Evolutionary conservation across 92 coral and sea anemone species (phyloP).

Genomic region (Blastomussa wellsi): DNA sequence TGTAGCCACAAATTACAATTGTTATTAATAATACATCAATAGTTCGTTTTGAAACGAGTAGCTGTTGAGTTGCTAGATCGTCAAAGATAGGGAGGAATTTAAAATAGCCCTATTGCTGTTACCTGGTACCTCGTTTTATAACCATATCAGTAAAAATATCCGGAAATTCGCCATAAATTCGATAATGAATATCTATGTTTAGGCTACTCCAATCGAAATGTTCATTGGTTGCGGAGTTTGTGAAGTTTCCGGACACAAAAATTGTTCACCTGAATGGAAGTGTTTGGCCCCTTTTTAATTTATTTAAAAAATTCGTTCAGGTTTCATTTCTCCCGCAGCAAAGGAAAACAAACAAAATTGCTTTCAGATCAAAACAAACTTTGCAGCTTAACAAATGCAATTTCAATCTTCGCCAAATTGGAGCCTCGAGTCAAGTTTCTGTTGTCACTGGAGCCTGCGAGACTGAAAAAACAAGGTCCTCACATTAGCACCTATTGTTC

Average conservation of each 20-base stretch:
- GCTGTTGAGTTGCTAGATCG: background rate
- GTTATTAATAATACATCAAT: background rate
- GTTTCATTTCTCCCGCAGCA: background rate
- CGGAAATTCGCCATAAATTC: constrained; percentile 5
- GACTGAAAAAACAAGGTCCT: constrained; percentile 31
- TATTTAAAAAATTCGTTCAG: too few relatives aligned
- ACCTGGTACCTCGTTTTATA: background rate
- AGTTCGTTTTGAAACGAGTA: background rate
- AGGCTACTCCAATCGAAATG: background rate
- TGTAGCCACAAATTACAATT: background rate
- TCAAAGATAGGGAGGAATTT: background rate
- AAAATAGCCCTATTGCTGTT: background rate
- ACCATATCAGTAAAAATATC: background rate
- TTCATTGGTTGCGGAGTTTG: background rate
- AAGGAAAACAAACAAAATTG: background rate
- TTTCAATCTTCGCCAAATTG: constrained; percentile 20
- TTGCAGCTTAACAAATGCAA: background rate
- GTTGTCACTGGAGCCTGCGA: constrained; percentile 19
- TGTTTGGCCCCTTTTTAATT: too few relatives aligned
- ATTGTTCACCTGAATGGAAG: background rate
- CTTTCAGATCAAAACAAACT: background rate
- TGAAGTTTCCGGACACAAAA: background rate
- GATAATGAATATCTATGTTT: background rate
- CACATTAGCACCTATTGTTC: constrained; percentile 15
- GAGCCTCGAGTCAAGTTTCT: constrained; percentile 30